Evolutionary conservation across 2,797 vertebrate genomes (phyloP), one percentile per base, ranked within the genome.

Genomic region (Crenichthys baileyi): DNA sequence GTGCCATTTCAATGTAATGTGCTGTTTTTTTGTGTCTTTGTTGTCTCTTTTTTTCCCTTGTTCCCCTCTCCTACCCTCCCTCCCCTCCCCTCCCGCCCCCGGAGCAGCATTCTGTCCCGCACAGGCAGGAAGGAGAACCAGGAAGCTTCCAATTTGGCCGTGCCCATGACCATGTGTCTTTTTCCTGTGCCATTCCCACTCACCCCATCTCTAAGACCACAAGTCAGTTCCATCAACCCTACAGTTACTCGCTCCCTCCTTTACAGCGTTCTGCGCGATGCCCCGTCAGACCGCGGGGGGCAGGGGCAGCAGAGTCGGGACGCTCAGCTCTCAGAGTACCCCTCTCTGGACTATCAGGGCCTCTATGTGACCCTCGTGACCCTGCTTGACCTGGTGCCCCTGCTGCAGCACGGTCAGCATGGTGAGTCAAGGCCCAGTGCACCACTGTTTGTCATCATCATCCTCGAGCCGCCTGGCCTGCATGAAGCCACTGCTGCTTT

Each of bases 1-100:
- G 98, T 99, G 98, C 99, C 98, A 99, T 99, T 99, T 99, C 98
- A 99, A 99, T 99, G 98, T 99, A 99, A 99, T 99, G 98, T 99
- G 98, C 98, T 99, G 98, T 99, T 96, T 99, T 97, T 99, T 99
- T 99, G 98, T 99, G 98, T 99, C 97, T 99, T 98, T 99, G 98
- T 99, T 99, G 98, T 99, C 97, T 99, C 97, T 99, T 98, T 98
- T 98, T 98, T 99, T 97, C 98, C 98, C 98, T 98, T 95, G 94
- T 95, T 94, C 93, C 95, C 93, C 88, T 91, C 91, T 92, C 89
- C 90, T 88, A 90, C 90, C 93, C 87, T 88, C 96, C 97, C 96
- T 97, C 96, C 96, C 98, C 96, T 96, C 96, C 97, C 96, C 92
- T 88, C 97, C 97, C 97, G 94, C 97, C 97, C 79, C 97, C 96